Evolutionary conservation across 2,888 invertebrate species (phyloP).

Genomic region (Tanypteryx hageni): DNA sequence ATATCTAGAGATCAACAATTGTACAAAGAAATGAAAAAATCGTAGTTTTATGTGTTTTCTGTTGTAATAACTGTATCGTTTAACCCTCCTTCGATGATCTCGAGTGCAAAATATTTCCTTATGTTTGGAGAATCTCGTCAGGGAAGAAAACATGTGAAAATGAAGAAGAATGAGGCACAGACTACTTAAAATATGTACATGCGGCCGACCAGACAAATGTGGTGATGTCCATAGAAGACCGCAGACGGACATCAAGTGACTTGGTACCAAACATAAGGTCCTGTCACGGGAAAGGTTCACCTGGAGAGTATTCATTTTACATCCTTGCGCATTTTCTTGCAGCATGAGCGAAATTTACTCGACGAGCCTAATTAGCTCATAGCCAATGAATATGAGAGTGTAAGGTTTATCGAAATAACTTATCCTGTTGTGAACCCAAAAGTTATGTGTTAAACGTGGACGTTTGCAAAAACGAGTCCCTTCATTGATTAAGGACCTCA

Average conservation of each 20-base stretch:
- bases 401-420: conserved; percentile 26
- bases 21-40: conserved; percentile 47
- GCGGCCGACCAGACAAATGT: background rate
- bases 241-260: background rate
- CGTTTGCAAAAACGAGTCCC: background rate
- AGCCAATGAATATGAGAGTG: background rate
- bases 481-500: background rate
- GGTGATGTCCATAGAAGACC: background rate
- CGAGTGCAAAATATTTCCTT: conserved; percentile 27
- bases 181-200: background rate
- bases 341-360: background rate
- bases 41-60: conserved; percentile 45
- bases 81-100: conserved; percentile 50
- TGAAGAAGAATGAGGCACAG: background rate
- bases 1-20: conserved; percentile 3
- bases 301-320: background rate
- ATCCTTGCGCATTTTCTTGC: background rate
- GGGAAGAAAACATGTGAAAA: background rate
- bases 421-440: conserved; percentile 41
- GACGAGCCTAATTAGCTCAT: conserved; percentile 43
- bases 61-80: conserved; percentile 42
- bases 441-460: background rate
- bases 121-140: background rate
- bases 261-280: background rate
- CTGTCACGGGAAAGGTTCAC: background rate